Evolutionary conservation across 2,113 vertebrate species (phyloP).

Genomic region (Microtus oregoni): DNA sequence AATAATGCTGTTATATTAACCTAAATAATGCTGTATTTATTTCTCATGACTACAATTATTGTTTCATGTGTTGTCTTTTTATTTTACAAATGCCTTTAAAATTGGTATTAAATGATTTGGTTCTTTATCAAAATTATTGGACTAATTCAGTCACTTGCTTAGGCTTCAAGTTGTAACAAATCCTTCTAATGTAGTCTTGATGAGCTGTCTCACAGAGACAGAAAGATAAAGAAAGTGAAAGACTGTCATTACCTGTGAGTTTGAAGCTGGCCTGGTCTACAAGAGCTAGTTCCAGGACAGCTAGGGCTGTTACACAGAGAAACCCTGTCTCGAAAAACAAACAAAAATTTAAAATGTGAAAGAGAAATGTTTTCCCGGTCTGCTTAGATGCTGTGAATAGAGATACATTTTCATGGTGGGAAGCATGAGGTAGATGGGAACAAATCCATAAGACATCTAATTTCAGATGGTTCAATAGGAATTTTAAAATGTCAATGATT

Average conservation of each 20-base stretch:
- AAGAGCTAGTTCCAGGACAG: too few species aligned
- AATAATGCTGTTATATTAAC: background rate
- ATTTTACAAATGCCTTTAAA: slow-evolving; percentile 53
- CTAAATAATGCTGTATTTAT: background rate
- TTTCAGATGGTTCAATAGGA: background rate
- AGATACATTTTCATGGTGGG: background rate
- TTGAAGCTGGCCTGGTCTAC: too few species aligned
- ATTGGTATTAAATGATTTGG: slow-evolving; percentile 62
- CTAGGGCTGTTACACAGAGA: too few species aligned
- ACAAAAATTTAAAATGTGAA: too few species aligned
- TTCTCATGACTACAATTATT: background rate
- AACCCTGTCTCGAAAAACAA: too few species aligned
- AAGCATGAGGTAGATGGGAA: background rate
- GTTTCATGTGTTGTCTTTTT: background rate
- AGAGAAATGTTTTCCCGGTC: background rate
- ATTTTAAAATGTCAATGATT: background rate
- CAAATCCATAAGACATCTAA: background rate
- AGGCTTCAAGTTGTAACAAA: slow-evolving; percentile 75
- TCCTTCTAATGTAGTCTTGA: slow-evolving; percentile 71
- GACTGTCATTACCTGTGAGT: too few species aligned
- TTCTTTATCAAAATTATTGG: slow-evolving; percentile 80
- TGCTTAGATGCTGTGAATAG: background rate
- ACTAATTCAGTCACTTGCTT: background rate
- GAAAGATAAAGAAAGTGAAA: slow-evolving; percentile 59
- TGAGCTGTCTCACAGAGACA: slow-evolving; percentile 56